Conservation (phyloP, 1,140 invertebrate species). For the Holcopasites calliopsidis region DNA sequence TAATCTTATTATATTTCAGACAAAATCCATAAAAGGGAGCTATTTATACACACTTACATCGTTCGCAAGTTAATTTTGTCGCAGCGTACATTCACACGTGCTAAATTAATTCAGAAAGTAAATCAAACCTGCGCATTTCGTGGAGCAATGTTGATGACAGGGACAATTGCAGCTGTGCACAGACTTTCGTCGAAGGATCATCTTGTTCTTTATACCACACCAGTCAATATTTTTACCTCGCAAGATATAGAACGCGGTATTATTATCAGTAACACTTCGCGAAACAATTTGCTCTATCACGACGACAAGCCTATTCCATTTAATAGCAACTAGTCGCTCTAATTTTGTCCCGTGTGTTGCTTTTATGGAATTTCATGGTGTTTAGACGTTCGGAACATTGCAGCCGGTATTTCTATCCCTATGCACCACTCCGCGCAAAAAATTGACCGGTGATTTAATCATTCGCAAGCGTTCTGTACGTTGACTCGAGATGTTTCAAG, state of each 20-base stretch:
- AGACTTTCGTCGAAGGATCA: constrained; percentile 70
- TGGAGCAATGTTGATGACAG: constrained; percentile 75
- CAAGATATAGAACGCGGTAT: background rate
- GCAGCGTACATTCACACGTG: background rate
- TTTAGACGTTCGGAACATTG: background rate
- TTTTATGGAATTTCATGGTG: background rate
- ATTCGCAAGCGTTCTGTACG: no score
- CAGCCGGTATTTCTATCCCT: background rate
- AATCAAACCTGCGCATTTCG: constrained; percentile 73
- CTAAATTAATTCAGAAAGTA: background rate
- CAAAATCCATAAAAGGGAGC: background rate
- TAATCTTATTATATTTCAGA: constrained; percentile 6
- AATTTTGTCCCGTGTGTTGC: background rate
- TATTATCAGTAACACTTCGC: background rate
- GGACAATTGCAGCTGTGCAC: constrained; percentile 75
- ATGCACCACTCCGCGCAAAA: constrained; percentile 2
- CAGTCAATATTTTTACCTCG: background rate
- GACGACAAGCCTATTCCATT: background rate
- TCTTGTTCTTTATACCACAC: constrained; percentile 36
- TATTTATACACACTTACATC: background rate
- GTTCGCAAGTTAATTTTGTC: constrained; percentile 1
- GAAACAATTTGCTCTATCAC: background rate
- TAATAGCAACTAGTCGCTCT: background rate
- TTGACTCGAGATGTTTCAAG: background rate
- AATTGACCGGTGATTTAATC: background rate